Conservation (phyloP, 2,797 vertebrate genomes). For the Periparus ater region DNA sequence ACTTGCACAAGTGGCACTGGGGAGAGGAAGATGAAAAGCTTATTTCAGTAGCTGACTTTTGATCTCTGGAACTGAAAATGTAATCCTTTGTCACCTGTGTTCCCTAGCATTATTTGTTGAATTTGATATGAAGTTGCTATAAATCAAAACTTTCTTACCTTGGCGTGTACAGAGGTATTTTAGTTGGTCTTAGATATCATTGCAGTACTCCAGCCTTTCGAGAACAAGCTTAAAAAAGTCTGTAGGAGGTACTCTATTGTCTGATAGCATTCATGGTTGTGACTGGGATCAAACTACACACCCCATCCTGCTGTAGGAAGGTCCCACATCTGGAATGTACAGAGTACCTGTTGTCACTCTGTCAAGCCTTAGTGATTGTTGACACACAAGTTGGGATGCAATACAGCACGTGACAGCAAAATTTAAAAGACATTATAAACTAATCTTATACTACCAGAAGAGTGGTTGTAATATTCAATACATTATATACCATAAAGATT, state of each 20-base stretch:
- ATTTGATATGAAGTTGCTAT: not conserved
- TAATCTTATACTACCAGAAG: not conserved
- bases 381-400: not conserved
- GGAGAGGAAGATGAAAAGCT: not conserved
- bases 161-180: not conserved
- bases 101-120: not conserved
- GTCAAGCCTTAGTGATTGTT: not conserved
- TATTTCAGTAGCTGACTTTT: not conserved
- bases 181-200: not conserved
- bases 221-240: not conserved
- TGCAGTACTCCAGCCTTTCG: not conserved
- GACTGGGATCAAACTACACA: not conserved
- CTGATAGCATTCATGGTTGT: not conserved
- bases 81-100: not conserved
- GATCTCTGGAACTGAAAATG: not conserved
- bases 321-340: not conserved
- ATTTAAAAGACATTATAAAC: not conserved
- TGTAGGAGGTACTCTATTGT: not conserved
- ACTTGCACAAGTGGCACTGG: not conserved
- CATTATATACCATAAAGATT: not conserved
- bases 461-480: not conserved
- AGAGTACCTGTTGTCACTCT: not conserved
- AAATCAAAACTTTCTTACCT: not conserved
- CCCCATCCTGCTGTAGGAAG: not conserved
- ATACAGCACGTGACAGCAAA: not conserved